phyloP scores from a whole-genome alignment of 2,113 vertebrate species.

The Gorsachius goisagi region DNA sequence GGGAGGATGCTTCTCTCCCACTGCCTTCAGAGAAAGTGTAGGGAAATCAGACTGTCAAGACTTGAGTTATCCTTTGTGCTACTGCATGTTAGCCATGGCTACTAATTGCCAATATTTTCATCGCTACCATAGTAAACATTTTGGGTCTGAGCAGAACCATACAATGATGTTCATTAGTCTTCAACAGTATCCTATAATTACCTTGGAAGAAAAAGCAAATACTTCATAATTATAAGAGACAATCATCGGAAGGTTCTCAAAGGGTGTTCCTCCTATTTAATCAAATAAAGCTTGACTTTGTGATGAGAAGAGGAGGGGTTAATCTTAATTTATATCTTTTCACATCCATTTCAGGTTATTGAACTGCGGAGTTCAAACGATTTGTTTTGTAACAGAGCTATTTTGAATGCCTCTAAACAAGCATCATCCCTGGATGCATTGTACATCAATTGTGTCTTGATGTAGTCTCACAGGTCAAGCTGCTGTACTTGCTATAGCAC shows the following conservation, averaged over 20 bases:
- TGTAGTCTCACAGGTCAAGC: not conserved
- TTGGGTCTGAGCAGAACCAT: constrained; percentile 6
- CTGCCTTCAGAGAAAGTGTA: not conserved
- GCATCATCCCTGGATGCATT: not conserved
- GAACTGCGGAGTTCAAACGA: not conserved
- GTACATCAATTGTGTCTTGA: not conserved
- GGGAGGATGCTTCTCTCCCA: not conserved
- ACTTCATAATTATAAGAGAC: constrained; percentile 57
- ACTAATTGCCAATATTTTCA: not conserved
- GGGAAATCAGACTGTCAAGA: not conserved
- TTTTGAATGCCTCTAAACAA: not conserved
- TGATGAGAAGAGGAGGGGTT: constrained; percentile 41
- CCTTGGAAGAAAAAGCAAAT: constrained; percentile 31
- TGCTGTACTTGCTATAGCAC: not conserved
- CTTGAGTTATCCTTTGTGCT: not conserved
- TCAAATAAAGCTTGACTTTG: constrained; percentile 45
- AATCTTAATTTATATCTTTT: constrained; percentile 26
- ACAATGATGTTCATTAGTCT: not conserved
- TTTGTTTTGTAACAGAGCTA: not conserved
- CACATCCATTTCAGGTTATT: not conserved
- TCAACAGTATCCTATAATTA: constrained; percentile 46
- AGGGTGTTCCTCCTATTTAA: not conserved
- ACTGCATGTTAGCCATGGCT: not conserved
- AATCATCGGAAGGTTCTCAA: constrained; percentile 61
- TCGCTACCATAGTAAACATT: not conserved